Evolutionary conservation across 2,113 vertebrate species (phyloP), one percentile per base, ranked within the genome.

Genomic region (Colius striatus): DNA sequence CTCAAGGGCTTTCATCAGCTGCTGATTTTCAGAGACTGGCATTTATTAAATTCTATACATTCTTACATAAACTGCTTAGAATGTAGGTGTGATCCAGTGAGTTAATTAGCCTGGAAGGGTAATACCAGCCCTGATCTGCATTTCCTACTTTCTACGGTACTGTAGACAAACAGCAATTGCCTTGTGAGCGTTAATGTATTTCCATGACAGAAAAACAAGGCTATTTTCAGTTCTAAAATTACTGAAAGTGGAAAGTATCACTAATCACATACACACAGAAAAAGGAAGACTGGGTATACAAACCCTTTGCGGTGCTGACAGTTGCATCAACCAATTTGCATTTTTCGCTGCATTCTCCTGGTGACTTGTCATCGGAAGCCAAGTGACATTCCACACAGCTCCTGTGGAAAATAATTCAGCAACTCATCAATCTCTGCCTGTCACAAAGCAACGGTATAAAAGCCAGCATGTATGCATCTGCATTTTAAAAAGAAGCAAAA

Each of bases 301-400:
- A 82, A 97, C 99, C 99, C 98, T 98, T 96, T 91, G 98, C 97
- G 66, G 97, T 96, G 95, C 97, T 99, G 98, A 99, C 93, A 62
- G 89, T 98, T 62, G 98, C 97, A 94, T 98, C 98, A 36, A 97
- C 95, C 85, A 96, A 50, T 90, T 97, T 98, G 98, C 99, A 99
- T 96, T 96, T 99, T 70, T 98, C 97, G 74, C 90, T 89, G 94
- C 99, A 99, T 68, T 97, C 95, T 96, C 97, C 98, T 11, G 4
- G 67, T 66, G 97, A 72, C 85, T 95, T 96, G 34, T 97, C 97
- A 22, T 98, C 84, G 0, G 97, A 97, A 97, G 98, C 98, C 83
- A 99, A 97, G 95, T 99, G 97, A 97, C 99, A 99, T 97, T 99
- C 99, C 70, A 99, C 98, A 95, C 99, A 99, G 97, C 93, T 97